These are phyloP conservation scores for Odontothrips loti DNA, from an alignment of 2,888 invertebrate genomes.

Conservation along the genomic window DNA sequence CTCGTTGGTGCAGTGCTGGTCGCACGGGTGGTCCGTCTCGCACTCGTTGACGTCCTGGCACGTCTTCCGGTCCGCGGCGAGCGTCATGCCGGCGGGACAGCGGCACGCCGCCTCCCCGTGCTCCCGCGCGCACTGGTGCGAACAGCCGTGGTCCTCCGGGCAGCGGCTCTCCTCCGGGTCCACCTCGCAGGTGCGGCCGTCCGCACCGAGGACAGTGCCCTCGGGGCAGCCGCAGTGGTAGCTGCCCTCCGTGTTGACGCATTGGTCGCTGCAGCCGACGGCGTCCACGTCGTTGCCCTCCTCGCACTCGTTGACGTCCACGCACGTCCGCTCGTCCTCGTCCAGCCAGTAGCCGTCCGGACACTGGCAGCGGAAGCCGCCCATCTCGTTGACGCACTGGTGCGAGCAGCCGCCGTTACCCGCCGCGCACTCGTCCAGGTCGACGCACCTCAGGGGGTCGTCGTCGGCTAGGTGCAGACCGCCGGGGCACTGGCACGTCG, in stretches of 20 bases:
- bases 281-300: slow-evolving; percentile 51
- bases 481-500: slow-evolving; percentile 38
- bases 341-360: slow-evolving; percentile 55
- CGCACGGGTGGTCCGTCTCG: slow-evolving; percentile 46
- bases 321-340: slow-evolving; percentile 55
- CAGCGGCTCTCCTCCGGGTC: slow-evolving; percentile 63
- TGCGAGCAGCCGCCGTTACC: slow-evolving; percentile 65
- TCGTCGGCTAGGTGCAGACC: slow-evolving; percentile 9
- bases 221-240: slow-evolving; percentile 39
- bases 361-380: slow-evolving; percentile 58
- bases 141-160: slow-evolving; percentile 52
- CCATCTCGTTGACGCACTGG: slow-evolving; percentile 56
- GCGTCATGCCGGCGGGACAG: slow-evolving; percentile 54
- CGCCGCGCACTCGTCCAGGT: slow-evolving; percentile 59
- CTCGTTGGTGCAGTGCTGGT: slow-evolving; percentile 49
- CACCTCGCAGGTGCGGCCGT: slow-evolving; percentile 44
- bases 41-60: slow-evolving; percentile 58
- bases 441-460: slow-evolving; percentile 39
- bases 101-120: slow-evolving; percentile 57
- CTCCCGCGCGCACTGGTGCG: slow-evolving; percentile 53
- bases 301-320: slow-evolving; percentile 55
- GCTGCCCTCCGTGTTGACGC: slow-evolving; percentile 55
- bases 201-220: slow-evolving; percentile 36
- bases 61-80: slow-evolving; percentile 54
- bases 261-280: slow-evolving; percentile 55